Evolutionary conservation across 2,113 vertebrate species (phyloP), one percentile per base, ranked within the genome.

Genomic region (Rhynchopsitta pachyrhyncha): DNA sequence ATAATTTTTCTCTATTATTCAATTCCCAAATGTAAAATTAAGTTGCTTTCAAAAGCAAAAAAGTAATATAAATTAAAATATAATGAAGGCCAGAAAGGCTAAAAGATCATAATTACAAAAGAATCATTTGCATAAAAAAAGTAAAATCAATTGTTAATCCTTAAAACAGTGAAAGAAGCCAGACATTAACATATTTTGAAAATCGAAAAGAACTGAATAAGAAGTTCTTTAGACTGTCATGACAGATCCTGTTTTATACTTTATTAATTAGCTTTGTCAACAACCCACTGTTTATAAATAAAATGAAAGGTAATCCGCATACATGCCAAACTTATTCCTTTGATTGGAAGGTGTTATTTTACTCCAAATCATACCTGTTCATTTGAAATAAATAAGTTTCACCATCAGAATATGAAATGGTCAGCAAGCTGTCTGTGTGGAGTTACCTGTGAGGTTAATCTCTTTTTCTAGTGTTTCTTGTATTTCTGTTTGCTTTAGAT

Each of bases 1-100:
- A 95, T 87, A 77, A 79, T 90, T 93, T 59, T 35, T 91, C 9
- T 6, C 14, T 37, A 92, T 94, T 89, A 39, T 81, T 95, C 22
- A n/a, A 20, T 29, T 85, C 14, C n/a, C 18, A 63, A 67, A 77
- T 55, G 13, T 71, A 78, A 85, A 95, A 85, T 3, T 29, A 25
- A 85, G 23, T 59, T 82, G 31, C 73, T 82, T 89, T 80, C 39
- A 82, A 90, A 95, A 87, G 49, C 28, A 88, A 75, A 77, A 7
- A 31, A 87, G 7, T 77, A 19, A 47, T 62, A 82, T 66, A 82
- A 80, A 89, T 83, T 83, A 77, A 82, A 93, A 90, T 83, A 82
- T 50, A 16, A 67, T 68, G 35, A 76, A 68, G 39, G 17, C 4
- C 53, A 67, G 37, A 68, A 91, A 81, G 64, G 31, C 9, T 89